These are phyloP conservation scores for Acanthacorydalis orientalis DNA, from an alignment of 2,888 invertebrate genomes.

Conservation along the genomic window DNA sequence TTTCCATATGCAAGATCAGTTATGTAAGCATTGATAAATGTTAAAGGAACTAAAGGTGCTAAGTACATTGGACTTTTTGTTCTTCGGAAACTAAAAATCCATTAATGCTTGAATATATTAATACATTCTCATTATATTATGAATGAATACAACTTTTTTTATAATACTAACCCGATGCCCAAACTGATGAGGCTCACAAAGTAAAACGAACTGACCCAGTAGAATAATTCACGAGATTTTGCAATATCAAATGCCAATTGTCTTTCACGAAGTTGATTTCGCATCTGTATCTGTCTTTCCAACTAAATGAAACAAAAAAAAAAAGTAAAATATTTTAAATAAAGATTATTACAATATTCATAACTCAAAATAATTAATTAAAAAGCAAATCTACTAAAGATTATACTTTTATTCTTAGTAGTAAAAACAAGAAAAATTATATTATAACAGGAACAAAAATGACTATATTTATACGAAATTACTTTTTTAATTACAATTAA, in stretches of 20 bases:
- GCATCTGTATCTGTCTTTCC: slow-evolving; percentile 66
- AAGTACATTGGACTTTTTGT: slow-evolving; percentile 41
- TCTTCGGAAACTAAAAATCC: slow-evolving; percentile 35
- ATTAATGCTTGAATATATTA: background rate
- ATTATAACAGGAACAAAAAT: too few species aligned
- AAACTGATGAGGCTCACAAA: slow-evolving; percentile 11
- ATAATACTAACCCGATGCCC: too few species aligned
- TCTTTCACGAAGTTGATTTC: slow-evolving; percentile 60
- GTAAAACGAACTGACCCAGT: slow-evolving; percentile 56
- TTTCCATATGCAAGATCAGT: slow-evolving; percentile 63
- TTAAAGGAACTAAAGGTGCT: slow-evolving; percentile 51
- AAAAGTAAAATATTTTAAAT: slow-evolving; percentile 1
- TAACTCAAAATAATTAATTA: too few species aligned
- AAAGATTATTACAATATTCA: too few species aligned
- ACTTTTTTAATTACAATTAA: too few species aligned
- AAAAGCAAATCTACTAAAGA: too few species aligned
- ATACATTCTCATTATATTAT: too few species aligned
- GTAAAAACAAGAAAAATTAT: too few species aligned
- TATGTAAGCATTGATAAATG: slow-evolving; percentile 54
- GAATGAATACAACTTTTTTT: background rate
- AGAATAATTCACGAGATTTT: slow-evolving; percentile 50
- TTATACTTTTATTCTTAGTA: too few species aligned
- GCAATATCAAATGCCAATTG: slow-evolving; percentile 55
- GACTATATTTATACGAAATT: too few species aligned
- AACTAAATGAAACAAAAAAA: slow-evolving; percentile 30